Evolutionary conservation across 2,888 invertebrate species (phyloP).

Genomic region (Anarsia innoxiella): DNA sequence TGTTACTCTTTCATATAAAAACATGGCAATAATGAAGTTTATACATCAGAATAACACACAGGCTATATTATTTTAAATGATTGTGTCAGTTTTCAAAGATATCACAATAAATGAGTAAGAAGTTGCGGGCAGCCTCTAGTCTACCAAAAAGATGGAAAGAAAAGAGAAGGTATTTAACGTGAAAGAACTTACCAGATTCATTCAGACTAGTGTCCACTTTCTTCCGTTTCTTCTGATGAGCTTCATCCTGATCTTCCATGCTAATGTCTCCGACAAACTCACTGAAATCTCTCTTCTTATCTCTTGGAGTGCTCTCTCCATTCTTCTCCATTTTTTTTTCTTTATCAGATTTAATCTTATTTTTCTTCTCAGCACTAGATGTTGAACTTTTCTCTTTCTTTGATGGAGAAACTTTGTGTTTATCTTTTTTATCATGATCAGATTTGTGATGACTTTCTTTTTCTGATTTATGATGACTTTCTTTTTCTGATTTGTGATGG

Average conservation of each 20-base stretch:
- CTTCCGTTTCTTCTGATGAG: slow-evolving; percentile 26
- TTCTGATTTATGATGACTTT: slow-evolving; percentile 2
- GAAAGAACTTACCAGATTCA: slow-evolving; percentile 46
- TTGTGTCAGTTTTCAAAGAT: too few relatives aligned
- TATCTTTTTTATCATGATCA: background rate
- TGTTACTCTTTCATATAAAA: too few relatives aligned
- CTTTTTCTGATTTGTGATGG: background rate
- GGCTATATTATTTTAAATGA: too few relatives aligned
- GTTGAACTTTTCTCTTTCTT: background rate
- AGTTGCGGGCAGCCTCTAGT: too few relatives aligned
- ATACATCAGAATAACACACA: too few relatives aligned
- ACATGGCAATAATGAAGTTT: too few relatives aligned
- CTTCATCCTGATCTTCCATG: slow-evolving; percentile 18
- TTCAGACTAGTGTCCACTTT: slow-evolving; percentile 48
- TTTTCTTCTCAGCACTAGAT: too few relatives aligned
- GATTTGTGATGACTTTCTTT: background rate
- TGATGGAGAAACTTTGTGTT: background rate
- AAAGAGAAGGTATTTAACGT: too few relatives aligned
- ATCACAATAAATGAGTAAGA: too few relatives aligned
- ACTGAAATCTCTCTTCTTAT: slow-evolving; percentile 28
- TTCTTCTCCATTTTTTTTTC: background rate
- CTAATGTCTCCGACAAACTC: slow-evolving; percentile 37
- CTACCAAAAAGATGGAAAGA: too few relatives aligned
- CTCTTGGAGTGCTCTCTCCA: slow-evolving; percentile 13
- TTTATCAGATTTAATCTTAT: slow-evolving; percentile 1